Conservation (phyloP, 2,797 vertebrate species). For the Liasis olivaceus region DNA sequence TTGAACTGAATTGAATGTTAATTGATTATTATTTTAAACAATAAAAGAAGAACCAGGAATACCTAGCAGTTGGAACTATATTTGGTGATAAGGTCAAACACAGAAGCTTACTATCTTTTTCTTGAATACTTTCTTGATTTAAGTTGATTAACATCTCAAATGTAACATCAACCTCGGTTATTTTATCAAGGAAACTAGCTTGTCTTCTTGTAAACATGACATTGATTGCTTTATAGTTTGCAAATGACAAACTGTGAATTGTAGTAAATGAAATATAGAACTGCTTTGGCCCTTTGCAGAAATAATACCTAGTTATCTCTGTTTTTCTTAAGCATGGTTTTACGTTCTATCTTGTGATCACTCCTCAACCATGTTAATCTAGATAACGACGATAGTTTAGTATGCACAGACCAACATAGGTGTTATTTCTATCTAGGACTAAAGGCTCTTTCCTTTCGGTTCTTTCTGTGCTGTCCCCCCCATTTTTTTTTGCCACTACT, state of each 20-base stretch:
- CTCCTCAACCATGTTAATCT: background rate
- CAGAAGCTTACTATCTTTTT: background rate
- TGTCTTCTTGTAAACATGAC: background rate
- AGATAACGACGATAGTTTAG: background rate
- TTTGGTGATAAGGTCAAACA: background rate
- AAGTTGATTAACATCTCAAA: background rate
- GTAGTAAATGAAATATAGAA: background rate
- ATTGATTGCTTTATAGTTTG: background rate
- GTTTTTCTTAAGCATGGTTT: constrained; percentile 5
- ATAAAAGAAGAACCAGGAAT: background rate
- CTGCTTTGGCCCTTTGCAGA: background rate
- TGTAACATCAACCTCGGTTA: background rate
- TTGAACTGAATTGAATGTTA: constrained; percentile 16
- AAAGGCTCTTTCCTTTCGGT: background rate
- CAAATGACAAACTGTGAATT: too few species aligned
- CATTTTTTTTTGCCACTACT: background rate
- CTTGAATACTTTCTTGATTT: background rate
- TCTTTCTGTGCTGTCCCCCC: background rate
- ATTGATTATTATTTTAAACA: constrained; percentile 15
- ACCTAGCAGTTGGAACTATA: background rate
- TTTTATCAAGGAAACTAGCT: background rate
- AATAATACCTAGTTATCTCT: background rate
- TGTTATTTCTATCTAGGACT: background rate
- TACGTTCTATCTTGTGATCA: background rate
- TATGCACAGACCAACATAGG: background rate